A percentile compares a stretch with the other conserved stretches of the same genome.
phyloP scores from a whole-genome alignment of 2,888 invertebrate genomes.

The Myopa tessellatipennis region DNA sequence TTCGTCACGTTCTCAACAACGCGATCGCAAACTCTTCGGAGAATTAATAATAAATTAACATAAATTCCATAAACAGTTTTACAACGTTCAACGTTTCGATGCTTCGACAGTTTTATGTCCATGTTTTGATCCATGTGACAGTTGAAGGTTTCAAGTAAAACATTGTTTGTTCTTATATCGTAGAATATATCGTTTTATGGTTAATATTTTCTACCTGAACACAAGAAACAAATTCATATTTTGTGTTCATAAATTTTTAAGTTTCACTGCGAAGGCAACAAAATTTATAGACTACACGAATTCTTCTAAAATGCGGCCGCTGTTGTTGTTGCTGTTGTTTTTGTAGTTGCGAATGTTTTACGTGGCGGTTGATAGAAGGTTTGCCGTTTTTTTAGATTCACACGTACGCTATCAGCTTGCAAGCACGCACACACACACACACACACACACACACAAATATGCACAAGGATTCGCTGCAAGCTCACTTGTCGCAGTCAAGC shows the following conservation, averaged over 20 bases:
- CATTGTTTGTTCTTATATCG: neutral
- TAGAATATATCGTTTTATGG: neutral
- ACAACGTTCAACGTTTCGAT: neutral
- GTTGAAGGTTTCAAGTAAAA: neutral
- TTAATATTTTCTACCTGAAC: neutral
- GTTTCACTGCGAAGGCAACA: neutral
- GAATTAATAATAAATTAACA: neutral
- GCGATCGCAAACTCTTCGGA: neutral
- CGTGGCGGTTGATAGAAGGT: slow-evolving; percentile 26
- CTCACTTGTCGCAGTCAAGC: slow-evolving; percentile 34
- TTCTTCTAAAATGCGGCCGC: neutral
- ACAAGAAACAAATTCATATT: neutral
- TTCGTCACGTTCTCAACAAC: neutral
- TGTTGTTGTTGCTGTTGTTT: neutral
- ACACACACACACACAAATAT: neutral
- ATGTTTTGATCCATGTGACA: neutral
- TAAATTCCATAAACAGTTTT: neutral
- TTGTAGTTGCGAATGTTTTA: slow-evolving; percentile 19
- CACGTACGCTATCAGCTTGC: slow-evolving; percentile 28
- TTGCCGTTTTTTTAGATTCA: slow-evolving; percentile 15
- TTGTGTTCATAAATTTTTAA: neutral
- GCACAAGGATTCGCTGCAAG: slow-evolving; percentile 5
- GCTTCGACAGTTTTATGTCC: neutral
- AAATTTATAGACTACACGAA: slow-evolving; percentile 18
- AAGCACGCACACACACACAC: neutral